Base-by-base conservation (phyloP, 2,888 invertebrate species). In the Apamea anceps region DNA sequence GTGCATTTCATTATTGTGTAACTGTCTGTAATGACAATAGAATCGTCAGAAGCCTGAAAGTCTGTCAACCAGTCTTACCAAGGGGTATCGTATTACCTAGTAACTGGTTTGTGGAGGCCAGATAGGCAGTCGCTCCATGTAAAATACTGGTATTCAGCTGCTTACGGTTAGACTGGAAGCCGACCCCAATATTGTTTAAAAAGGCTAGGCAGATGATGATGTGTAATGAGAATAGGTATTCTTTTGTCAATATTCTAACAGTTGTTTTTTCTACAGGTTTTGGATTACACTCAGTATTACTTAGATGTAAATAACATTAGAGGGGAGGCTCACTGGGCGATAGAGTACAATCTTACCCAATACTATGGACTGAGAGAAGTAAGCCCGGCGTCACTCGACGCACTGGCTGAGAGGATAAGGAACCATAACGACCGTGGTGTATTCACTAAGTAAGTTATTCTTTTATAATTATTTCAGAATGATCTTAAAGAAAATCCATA, bases 281-380 rank as follows among this genome's bases (percentile, higher is more conserved):
- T 98, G 94, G 99, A 99, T 96, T 99, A 99, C 96, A 98, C 98
- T 57, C 99, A 99, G 97, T 99, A 98, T 96, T 99, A 98, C 95
- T 97, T 99, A 96, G 99, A 99, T 95, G 97, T 99, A 92, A 97
- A 97, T 63, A 97, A 97, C 90, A 98, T 98, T 70, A 95, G 97
- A 85, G 97, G 97, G n/a, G 98, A 98, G 82, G 97, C 98, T 28
- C 98, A 98, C 91, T 99, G 99, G 99, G 96, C 97, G 75, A 97
- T 98, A 73, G 99, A 99, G 93, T 99, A 99, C 96, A 98, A 98
- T 93, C 97, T 99, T 88, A 98, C 98, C 71, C 97, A 98, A 82
- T 99, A 99, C 95, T 99, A 99, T 94, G 98, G 98, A 32, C 97
- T 99, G 85, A 97, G 97, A 89, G 98, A 98, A 93, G 98, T 99